Evolutionary conservation across 2,888 invertebrate species (phyloP).

Genomic region (Leptothorax acervorum): DNA sequence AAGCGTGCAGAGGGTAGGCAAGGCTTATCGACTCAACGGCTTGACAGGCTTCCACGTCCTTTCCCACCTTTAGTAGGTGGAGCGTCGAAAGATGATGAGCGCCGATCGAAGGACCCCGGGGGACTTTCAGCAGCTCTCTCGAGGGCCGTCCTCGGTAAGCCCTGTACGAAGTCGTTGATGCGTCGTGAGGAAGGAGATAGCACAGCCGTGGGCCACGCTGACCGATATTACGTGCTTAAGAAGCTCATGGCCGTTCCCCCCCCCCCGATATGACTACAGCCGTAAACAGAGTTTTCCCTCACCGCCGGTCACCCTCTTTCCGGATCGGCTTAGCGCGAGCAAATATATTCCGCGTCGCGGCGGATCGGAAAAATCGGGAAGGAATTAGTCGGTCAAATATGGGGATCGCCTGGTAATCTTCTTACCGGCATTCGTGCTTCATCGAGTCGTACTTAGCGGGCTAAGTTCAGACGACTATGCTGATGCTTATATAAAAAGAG

Average conservation of each 20-base stretch:
- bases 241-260: constrained; percentile 35
- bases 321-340: constrained; percentile 51
- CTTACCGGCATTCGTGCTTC: constrained; percentile 12
- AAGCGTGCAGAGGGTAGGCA: constrained; percentile 77
- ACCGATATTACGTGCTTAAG: constrained; percentile 62
- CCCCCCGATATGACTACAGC: constrained; percentile 23
- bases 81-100: constrained; percentile 65
- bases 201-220: constrained; percentile 24
- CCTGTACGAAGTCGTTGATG: constrained; percentile 53
- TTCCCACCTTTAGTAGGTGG: constrained; percentile 45
- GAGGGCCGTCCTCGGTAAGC: constrained; percentile 32
- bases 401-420: constrained; percentile 28
- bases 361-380: constrained; percentile 20
- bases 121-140: constrained; percentile 55
- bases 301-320: constrained; percentile 10
- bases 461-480: constrained; percentile 7
- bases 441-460: constrained; percentile 18
- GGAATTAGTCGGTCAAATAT: constrained; percentile 48
- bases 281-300: constrained; percentile 47
- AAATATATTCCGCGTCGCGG: constrained; percentile 41
- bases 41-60: constrained; percentile 68
- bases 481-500: constrained; percentile 7
- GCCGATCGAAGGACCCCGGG: constrained; percentile 64
- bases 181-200: constrained; percentile 41
- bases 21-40: constrained; percentile 80